Percentiles rank a stretch among this genome's conserved stretches.
Conservation (phyloP, 2,888 invertebrate genomes). For the Tromatobia lineatoria region DNA sequence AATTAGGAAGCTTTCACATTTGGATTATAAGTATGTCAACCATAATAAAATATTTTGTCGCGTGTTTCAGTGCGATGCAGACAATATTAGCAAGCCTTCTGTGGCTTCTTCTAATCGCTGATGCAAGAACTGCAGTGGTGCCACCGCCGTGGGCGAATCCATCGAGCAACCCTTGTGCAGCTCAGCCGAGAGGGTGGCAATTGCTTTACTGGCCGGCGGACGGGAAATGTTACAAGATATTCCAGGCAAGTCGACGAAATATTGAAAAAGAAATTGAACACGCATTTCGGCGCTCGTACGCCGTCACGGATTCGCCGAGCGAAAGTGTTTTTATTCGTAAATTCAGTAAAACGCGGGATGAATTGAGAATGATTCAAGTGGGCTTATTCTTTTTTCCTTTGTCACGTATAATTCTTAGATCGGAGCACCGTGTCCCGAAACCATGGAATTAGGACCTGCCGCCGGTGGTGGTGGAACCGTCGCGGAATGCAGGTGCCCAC, state of each 20-base stretch:
- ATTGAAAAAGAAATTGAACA: slow-evolving; percentile 45
- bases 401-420: slow-evolving; percentile 82
- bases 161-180: slow-evolving; percentile 92
- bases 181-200: slow-evolving; percentile 94
- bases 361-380: slow-evolving; percentile 45
- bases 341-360: slow-evolving; percentile 18
- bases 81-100: slow-evolving; percentile 69
- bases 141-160: slow-evolving; percentile 96
- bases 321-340: slow-evolving; percentile 47
- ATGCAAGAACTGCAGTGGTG: slow-evolving; percentile 89
- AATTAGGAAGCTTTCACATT: not conserved
- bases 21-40: not conserved
- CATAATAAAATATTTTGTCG: not conserved
- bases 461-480: slow-evolving; percentile 87
- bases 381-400: slow-evolving; percentile 20
- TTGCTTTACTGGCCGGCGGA: slow-evolving; percentile 94
- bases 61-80: slow-evolving; percentile 76
- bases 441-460: slow-evolving; percentile 92
- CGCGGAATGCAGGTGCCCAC: slow-evolving; percentile 94
- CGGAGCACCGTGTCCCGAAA: slow-evolving; percentile 93
- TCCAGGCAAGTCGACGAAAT: slow-evolving; percentile 87
- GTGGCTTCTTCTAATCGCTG: slow-evolving; percentile 74
- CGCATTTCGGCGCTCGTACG: slow-evolving; percentile 14
- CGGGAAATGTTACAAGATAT: slow-evolving; percentile 95
- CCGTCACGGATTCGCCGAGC: not conserved